Evolutionary conservation across 2,888 invertebrate genomes (phyloP).

Genomic region (Seira sanloemensis): DNA sequence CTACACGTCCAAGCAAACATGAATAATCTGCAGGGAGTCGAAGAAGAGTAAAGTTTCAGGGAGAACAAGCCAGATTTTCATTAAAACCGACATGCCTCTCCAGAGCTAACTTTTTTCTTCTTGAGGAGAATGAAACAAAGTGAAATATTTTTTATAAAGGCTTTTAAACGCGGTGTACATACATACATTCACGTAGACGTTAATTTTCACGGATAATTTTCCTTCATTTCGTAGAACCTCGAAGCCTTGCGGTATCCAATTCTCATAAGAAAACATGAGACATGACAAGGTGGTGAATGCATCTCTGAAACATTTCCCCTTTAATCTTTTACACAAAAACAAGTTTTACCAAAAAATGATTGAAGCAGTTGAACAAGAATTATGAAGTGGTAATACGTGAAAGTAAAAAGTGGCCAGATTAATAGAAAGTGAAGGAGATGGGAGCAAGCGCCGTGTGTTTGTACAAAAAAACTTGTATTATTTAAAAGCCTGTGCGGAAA

Average conservation of each 20-base stretch:
- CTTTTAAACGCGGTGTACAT: neutral
- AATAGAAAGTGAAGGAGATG: neutral
- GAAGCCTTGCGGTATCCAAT: too few relatives aligned
- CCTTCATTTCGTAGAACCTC: neutral
- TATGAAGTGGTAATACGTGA: neutral
- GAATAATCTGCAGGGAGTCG: constrained; percentile 5
- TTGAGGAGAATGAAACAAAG: neutral
- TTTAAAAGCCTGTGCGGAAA: neutral
- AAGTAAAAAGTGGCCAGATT: neutral
- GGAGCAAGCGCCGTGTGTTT: too few relatives aligned
- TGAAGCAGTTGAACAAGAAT: neutral
- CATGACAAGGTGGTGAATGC: too few relatives aligned
- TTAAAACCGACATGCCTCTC: neutral
- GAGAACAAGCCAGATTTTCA: constrained; percentile 12
- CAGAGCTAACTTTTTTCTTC: neutral
- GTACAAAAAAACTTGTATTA: too few relatives aligned
- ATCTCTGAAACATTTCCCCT: too few relatives aligned
- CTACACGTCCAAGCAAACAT: too few relatives aligned
- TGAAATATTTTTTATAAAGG: neutral
- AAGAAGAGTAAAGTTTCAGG: constrained; percentile 17
- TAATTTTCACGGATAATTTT: constrained; percentile 9
- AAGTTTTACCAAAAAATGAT: neutral
- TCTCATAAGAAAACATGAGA: too few relatives aligned
- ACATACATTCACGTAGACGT: too few relatives aligned
- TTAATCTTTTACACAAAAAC: neutral